A percentile compares a stretch with the other conserved stretches of the same genome.
These are phyloP conservation scores for Sebastes kiyomatsui DNA, from an alignment of 2,797 vertebrate species.

Conservation along the genomic window DNA sequence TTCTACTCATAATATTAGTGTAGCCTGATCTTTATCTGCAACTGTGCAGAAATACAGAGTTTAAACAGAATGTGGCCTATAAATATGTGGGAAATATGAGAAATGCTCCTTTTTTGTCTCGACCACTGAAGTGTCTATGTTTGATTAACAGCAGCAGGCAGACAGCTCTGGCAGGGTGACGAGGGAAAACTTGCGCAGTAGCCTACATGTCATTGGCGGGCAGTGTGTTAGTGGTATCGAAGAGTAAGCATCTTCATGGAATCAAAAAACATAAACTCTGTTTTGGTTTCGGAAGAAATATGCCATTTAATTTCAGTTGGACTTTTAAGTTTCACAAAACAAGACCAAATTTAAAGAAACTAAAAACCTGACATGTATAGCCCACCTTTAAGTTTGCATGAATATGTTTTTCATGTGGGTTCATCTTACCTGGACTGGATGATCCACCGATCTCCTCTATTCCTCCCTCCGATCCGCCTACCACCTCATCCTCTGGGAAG, in stretches of 20 bases:
- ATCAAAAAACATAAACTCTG: neutral
- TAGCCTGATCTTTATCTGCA: no score
- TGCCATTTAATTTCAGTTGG: neutral
- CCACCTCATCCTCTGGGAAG: slow-evolving; percentile 83
- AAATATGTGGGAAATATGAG: neutral
- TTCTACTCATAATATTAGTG: no score
- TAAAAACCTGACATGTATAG: neutral
- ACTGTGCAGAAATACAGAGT: no score
- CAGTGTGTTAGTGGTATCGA: neutral
- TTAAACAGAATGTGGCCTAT: no score
- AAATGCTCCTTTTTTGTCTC: neutral
- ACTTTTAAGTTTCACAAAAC: neutral
- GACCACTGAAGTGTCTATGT: neutral
- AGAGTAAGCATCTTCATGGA: no score
- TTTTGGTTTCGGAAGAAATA: neutral
- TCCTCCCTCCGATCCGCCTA: slow-evolving; percentile 47
- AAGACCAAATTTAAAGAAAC: neutral
- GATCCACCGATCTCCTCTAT: slow-evolving; percentile 52
- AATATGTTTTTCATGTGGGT: neutral
- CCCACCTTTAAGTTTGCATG: neutral
- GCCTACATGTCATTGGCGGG: neutral
- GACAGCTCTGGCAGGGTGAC: neutral
- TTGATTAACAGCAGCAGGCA: neutral
- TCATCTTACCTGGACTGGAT: slow-evolving; percentile 66
- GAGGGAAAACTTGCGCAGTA: neutral